Evolutionary conservation across 2,797 vertebrate species (phyloP).

Genomic region (Mormyrus hasselquistii): DNA sequence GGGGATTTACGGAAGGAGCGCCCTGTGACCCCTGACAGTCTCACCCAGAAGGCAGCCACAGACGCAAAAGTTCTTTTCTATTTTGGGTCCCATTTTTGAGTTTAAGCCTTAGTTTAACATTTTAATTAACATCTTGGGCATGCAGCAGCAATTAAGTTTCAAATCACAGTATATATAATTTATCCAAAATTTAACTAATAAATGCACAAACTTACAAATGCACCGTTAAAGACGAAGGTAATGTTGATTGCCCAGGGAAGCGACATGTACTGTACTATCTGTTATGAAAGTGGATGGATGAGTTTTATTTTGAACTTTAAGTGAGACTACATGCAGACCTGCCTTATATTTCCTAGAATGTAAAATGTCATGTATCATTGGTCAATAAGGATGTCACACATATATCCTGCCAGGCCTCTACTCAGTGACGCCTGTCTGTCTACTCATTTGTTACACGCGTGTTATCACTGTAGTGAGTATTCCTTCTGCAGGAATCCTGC

Average conservation of each 20-base stretch:
- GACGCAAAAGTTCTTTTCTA: neutral
- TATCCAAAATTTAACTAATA: neutral
- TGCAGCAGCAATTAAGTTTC: neutral
- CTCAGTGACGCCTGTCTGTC: neutral
- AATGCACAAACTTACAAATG: neutral
- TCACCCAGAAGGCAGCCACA: neutral
- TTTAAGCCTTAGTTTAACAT: neutral
- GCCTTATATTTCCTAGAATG: neutral
- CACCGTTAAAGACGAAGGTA: neutral
- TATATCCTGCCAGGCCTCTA: neutral
- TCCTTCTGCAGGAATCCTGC: neutral
- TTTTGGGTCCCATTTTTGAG: neutral
- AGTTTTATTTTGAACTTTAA: neutral
- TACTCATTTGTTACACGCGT: neutral
- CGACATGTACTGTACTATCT: neutral
- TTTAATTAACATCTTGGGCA: neutral
- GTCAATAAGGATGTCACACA: neutral
- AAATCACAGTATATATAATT: neutral
- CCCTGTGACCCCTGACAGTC: neutral
- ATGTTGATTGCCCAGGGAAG: neutral
- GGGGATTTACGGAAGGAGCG: neutral
- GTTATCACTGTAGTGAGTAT: neutral
- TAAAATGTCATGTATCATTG: neutral
- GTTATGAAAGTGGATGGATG: neutral
- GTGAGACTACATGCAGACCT: neutral